Conservation (phyloP, 2,888 invertebrate genomes). For the Morinoia aosen region DNA sequence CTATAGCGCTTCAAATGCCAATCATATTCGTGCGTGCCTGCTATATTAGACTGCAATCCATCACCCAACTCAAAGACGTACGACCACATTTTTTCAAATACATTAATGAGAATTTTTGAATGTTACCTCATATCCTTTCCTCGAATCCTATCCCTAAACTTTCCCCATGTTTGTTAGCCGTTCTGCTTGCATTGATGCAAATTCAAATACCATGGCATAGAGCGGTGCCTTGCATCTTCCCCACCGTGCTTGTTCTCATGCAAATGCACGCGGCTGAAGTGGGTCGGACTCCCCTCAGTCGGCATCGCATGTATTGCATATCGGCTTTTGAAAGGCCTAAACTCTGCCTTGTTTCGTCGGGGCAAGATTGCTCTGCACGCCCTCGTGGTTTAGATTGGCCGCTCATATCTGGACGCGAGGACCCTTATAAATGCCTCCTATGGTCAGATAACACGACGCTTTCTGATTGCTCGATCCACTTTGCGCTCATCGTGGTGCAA, state of each 20-base stretch:
- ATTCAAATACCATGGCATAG: background rate
- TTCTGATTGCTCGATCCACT: conserved; percentile 19
- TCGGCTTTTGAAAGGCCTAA: conserved; percentile 21
- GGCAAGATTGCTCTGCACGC: background rate
- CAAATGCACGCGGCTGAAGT: conserved; percentile 18
- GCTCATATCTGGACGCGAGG: conserved; percentile 23
- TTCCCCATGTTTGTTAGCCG: background rate
- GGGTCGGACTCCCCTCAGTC: background rate
- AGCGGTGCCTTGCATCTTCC: background rate
- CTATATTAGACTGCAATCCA: no score
- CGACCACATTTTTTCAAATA: background rate
- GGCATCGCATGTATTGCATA: background rate
- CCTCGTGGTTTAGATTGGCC: conserved; percentile 37
- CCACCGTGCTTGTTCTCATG: background rate
- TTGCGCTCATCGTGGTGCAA: background rate
- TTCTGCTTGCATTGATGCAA: background rate
- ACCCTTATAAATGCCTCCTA: conserved; percentile 26
- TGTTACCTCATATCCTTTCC: background rate
- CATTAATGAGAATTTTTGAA: background rate
- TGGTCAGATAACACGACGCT: conserved; percentile 22
- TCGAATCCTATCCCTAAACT: background rate
- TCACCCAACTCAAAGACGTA: background rate
- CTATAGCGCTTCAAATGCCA: no score
- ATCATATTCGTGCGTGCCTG: no score
- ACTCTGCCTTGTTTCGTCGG: background rate